Evolutionary conservation across 2,797 vertebrate genomes (phyloP).

Genomic region (Zenarchopterus dispar): DNA sequence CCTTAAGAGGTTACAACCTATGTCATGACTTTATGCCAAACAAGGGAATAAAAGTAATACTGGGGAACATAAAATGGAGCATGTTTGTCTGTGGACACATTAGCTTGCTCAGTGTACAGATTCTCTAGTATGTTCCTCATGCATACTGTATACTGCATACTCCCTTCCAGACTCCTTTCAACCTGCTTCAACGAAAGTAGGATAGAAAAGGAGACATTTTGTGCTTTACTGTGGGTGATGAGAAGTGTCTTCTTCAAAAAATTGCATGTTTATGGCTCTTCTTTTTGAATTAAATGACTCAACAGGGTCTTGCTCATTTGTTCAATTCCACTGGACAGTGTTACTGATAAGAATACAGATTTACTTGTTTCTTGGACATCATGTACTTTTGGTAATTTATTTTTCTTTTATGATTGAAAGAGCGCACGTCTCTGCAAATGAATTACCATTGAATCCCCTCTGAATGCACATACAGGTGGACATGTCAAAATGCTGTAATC

Average conservation of each 20-base stretch:
- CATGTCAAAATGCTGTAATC: no score
- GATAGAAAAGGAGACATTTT: conserved; percentile 25
- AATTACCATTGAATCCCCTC: neutral
- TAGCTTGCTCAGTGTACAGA: conserved; percentile 45
- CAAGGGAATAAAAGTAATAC: conserved; percentile 24
- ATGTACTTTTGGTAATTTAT: conserved; percentile 4
- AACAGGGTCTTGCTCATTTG: neutral
- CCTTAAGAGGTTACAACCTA: conserved; percentile 37
- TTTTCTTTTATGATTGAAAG: no score
- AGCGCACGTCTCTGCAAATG: conserved; percentile 1
- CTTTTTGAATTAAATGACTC: neutral
- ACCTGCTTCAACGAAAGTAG: conserved; percentile 17
- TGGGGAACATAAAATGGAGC: conserved; percentile 37
- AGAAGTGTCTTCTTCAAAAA: conserved; percentile 26
- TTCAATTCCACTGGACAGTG: conserved; percentile 8
- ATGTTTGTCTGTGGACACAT: conserved; percentile 32
- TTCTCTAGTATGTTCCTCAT: conserved; percentile 8
- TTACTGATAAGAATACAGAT: conserved; percentile 47
- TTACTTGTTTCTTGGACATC: neutral
- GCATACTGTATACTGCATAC: conserved; percentile 1
- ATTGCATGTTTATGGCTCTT: conserved; percentile 22
- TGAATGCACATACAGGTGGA: neutral
- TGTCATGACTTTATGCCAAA: conserved; percentile 34
- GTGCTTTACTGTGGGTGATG: conserved; percentile 29
- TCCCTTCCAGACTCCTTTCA: conserved; percentile 30